These are phyloP conservation scores for Pelagia noctiluca DNA, from an alignment of 30 jellyfish, hydroid and myxozoan species.

Conservation along the genomic window DNA sequence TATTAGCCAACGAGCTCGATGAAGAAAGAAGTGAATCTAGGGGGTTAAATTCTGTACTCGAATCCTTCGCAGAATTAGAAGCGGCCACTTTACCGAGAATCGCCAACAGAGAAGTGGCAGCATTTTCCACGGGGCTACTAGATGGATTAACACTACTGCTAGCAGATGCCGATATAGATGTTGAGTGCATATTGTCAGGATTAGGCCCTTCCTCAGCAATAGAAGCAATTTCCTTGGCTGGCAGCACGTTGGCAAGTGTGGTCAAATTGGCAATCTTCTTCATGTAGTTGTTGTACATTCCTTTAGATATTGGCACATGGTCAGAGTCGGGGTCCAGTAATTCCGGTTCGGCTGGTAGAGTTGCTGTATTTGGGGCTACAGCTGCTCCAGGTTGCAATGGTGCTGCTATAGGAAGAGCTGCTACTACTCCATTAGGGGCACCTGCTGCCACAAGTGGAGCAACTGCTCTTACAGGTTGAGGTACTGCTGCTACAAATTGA, in stretches of 20 bases:
- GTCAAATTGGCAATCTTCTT: slow-evolving; percentile 44
- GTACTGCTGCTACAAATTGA: no score
- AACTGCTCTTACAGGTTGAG: no score
- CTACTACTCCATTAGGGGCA: no score
- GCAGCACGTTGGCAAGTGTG: slow-evolving; percentile 55
- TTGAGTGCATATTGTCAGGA: neutral
- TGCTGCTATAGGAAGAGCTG: neutral
- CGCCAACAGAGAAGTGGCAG: neutral
- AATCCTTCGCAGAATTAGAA: neutral
- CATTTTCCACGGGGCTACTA: neutral
- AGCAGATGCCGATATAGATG: neutral
- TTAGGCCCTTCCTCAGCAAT: neutral
- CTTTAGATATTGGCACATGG: slow-evolving; percentile 20
- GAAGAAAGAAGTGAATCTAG: neutral
- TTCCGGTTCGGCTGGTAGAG: slow-evolving; percentile 45
- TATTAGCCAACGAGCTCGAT: neutral
- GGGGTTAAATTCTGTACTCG: slow-evolving; percentile 3
- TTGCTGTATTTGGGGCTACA: neutral
- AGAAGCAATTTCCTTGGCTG: slow-evolving; percentile 52
- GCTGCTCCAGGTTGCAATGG: neutral
- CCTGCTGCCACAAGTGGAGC: no score
- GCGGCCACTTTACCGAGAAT: neutral
- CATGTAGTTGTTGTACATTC: slow-evolving; percentile 16
- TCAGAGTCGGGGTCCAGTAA: slow-evolving; percentile 73
- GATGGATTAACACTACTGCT: neutral